These are phyloP conservation scores for Scaptomyza graminum DNA, from an alignment of 1,140 invertebrate genomes.

Conservation along the genomic window DNA sequence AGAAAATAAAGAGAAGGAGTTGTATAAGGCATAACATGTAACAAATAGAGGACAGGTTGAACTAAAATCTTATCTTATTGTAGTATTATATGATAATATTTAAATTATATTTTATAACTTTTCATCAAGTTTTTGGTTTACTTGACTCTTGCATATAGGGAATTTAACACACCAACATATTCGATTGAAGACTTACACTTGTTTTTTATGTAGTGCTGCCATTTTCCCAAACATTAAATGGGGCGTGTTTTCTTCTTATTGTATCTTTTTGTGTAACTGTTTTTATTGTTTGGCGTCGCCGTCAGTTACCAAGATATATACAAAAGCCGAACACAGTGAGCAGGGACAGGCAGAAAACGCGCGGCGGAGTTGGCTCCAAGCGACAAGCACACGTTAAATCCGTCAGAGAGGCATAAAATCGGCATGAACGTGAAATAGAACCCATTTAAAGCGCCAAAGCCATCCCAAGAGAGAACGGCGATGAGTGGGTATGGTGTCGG, in stretches of 20 bases:
- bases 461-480: conserved; percentile 13
- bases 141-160: not conserved
- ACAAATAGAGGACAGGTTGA: too few relatives aligned
- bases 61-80: too few relatives aligned
- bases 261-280: conserved; percentile 25
- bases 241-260: conserved; percentile 5
- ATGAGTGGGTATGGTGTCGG: too few relatives aligned
- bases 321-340: conserved; percentile 21
- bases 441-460: conserved; percentile 47
- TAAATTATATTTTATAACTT: too few relatives aligned
- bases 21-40: not conserved
- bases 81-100: too few relatives aligned
- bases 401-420: conserved; percentile 60
- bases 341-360: conserved; percentile 5
- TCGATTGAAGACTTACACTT: not conserved
- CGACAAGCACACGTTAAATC: conserved; percentile 47
- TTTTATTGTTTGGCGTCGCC: conserved; percentile 50
- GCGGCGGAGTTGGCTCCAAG: conserved; percentile 40
- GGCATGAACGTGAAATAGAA: conserved; percentile 49
- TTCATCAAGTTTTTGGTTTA: not conserved
- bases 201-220: conserved; percentile 21
- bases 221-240: conserved; percentile 21
- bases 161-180: not conserved
- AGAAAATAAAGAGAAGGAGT: not conserved
- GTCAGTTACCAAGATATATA: conserved; percentile 59